Evolutionary conservation across 1,140 invertebrate species (phyloP).

Genomic region (Caenorhabditis briggsae): DNA sequence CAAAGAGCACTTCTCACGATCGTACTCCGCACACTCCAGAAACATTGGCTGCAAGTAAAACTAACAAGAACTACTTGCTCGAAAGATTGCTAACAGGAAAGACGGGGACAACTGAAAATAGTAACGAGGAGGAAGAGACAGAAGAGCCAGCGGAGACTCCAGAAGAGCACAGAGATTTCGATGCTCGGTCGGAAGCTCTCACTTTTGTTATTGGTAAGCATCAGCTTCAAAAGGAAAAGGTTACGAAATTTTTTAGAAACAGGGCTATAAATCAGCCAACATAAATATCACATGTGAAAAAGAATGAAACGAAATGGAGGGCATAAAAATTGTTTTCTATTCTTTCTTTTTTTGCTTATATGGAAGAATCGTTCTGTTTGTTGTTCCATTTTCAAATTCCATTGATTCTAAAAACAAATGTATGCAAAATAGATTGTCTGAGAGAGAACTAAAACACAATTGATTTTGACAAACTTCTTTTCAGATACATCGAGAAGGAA

Average conservation of each 20-base stretch:
- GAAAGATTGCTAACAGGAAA: constrained; percentile 19
- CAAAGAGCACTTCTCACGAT: constrained; percentile 32
- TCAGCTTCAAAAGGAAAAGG: not conserved
- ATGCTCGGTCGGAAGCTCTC: constrained; percentile 14
- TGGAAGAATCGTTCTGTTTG: not conserved
- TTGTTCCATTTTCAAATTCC: not conserved
- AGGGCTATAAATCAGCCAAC: no score
- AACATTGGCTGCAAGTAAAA: not conserved
- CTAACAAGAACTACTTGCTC: constrained; percentile 38
- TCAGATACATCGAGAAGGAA: constrained; percentile 24
- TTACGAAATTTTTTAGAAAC: not conserved
- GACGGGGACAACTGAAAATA: constrained; percentile 17
- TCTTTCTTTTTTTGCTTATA: not conserved
- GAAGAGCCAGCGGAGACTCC: not conserved
- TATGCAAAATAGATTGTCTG: constrained; percentile 8
- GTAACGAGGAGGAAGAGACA: not conserved
- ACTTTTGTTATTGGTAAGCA: constrained; percentile 44
- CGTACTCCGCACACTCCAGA: constrained; percentile 19
- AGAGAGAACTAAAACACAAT: not conserved
- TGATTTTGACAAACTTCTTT: not conserved
- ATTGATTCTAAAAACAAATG: not conserved
- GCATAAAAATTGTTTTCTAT: not conserved
- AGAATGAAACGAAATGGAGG: not conserved
- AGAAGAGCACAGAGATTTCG: constrained; percentile 30
- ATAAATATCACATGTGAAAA: not conserved